Percentiles rank a stretch among this genome's conserved stretches.
phyloP scores from a whole-genome alignment of 2,888 invertebrate genomes.

The Pachydiplax longipennis region DNA sequence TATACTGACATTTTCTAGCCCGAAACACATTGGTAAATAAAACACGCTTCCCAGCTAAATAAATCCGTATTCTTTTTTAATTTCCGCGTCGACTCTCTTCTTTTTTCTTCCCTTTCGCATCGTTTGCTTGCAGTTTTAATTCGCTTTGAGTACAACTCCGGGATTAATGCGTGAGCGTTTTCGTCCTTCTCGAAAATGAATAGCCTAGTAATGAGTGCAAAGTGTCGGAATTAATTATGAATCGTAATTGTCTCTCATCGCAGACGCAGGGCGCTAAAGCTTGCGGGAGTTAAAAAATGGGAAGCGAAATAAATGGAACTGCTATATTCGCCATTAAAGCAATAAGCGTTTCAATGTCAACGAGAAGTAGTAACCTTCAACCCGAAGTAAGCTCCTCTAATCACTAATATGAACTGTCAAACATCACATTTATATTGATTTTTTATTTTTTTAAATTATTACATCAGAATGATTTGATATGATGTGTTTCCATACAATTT shows the following conservation, averaged over 20 bases:
- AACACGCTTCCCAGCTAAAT: no score
- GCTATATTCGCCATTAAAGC: no score
- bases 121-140: not conserved
- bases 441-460: no score
- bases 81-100: not conserved
- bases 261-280: not conserved
- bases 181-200: not conserved
- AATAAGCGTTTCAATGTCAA: no score
- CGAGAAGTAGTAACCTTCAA: no score
- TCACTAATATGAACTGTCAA: no score
- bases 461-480: no score
- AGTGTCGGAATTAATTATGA: not conserved
- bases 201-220: not conserved
- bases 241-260: not conserved
- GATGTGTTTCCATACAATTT: no score
- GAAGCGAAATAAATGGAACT: not conserved
- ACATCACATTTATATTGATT: no score
- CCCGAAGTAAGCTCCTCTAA: no score
- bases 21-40: no score
- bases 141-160: not conserved
- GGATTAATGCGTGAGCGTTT: not conserved
- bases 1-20: no score
- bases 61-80: not conserved
- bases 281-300: not conserved
- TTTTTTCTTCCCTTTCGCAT: not conserved